These are phyloP conservation scores for Ara ararauna DNA, from an alignment of 2,797 vertebrate genomes.

Conservation along the genomic window DNA sequence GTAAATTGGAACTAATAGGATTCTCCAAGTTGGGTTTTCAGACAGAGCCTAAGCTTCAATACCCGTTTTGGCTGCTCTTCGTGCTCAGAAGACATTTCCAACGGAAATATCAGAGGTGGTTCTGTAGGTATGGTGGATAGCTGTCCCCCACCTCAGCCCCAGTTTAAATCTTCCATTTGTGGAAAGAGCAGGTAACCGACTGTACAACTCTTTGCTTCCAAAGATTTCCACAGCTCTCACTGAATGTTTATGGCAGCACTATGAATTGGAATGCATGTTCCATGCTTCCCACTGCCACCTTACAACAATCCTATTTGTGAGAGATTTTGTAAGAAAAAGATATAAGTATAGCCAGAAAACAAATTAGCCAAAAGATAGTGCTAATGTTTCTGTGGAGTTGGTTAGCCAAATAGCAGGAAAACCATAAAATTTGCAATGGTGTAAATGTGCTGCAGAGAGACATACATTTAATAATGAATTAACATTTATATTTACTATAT, in stretches of 20 bases:
- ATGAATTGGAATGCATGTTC: background rate
- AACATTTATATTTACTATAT: conserved; percentile 40
- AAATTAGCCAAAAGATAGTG: conserved; percentile 71
- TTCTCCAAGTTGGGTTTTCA: background rate
- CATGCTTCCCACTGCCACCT: background rate
- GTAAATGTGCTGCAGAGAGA: background rate
- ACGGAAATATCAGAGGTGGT: background rate
- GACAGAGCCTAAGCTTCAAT: background rate
- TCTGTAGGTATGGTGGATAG: background rate
- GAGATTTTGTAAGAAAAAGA: background rate
- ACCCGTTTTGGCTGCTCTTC: background rate
- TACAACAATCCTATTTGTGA: background rate
- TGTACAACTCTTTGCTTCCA: background rate
- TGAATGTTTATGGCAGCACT: background rate
- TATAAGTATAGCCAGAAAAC: background rate
- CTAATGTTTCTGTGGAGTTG: conserved; percentile 30
- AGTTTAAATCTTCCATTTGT: background rate
- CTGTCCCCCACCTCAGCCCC: background rate
- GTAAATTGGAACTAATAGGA: background rate
- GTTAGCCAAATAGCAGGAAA: background rate
- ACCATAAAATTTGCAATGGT: background rate
- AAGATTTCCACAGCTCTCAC: background rate
- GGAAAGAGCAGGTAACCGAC: background rate
- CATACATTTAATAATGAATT: conserved; percentile 11
- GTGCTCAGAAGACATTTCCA: fast-evolving